Percentiles rank a stretch among this genome's conserved stretches.
Evolutionary conservation across 2,888 invertebrate genomes (phyloP).

Genomic region (Scaptomyza reducta): DNA sequence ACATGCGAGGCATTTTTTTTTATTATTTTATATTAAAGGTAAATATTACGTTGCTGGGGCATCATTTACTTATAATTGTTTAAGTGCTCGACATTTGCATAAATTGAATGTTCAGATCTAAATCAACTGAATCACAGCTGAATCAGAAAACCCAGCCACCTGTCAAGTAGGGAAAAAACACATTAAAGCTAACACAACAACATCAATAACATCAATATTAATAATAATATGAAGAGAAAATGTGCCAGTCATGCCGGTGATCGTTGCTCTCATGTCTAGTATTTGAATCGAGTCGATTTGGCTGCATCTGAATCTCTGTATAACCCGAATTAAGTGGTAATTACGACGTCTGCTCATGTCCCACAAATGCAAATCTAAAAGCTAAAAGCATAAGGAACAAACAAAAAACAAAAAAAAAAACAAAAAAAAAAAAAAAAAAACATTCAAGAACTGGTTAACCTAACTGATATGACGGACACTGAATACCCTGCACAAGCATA

Average conservation of each 20-base stretch:
- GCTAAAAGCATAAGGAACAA: conserved; percentile 4
- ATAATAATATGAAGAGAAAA: neutral
- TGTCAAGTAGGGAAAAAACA: neutral
- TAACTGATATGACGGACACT: neutral
- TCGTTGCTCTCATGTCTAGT: conserved; percentile 13
- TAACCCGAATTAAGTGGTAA: conserved; percentile 70
- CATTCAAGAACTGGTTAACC: neutral
- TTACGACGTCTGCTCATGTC: conserved; percentile 53
- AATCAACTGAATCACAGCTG: conserved; percentile 1
- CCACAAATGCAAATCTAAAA: conserved; percentile 66
- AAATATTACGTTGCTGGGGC: neutral
- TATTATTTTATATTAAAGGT: too few relatives aligned
- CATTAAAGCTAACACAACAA: neutral
- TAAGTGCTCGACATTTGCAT: conserved; percentile 43
- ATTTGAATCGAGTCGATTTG: conserved; percentile 6
- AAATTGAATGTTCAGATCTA: conserved; percentile 26
- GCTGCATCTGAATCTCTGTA: conserved; percentile 21
- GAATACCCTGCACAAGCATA: neutral
- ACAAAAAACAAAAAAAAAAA: neutral
- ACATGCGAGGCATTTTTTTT: conserved; percentile 8
- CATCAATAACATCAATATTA: neutral
- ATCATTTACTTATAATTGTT: conserved; percentile 35
- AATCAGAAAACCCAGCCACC: conserved; percentile 19
- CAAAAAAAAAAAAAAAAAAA: conserved; percentile 3
- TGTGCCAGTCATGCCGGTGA: conserved; percentile 25